Evolutionary conservation across 2,888 invertebrate species (phyloP).

Genomic region (Archips xylosteana): DNA sequence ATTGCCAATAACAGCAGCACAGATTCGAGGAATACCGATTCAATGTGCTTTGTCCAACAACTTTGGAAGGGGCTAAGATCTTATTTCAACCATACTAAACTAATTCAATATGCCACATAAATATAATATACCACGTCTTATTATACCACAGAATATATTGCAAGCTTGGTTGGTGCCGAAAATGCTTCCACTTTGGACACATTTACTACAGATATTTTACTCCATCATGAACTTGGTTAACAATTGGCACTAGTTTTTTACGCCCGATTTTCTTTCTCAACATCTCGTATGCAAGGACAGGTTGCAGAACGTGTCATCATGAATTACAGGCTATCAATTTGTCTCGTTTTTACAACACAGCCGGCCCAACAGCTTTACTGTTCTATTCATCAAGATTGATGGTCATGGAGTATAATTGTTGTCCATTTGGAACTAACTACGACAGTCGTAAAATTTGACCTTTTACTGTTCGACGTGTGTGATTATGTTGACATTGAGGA

Average conservation of each 20-base stretch:
- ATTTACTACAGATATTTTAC: not conserved
- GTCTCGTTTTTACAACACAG: conserved; percentile 36
- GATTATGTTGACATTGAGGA: conserved; percentile 32
- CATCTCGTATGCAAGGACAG: conserved; percentile 18
- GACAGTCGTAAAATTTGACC: conserved; percentile 27
- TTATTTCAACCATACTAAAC: conserved; percentile 1
- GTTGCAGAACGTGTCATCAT: conserved; percentile 34
- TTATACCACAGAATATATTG: no score
- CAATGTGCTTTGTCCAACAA: not conserved
- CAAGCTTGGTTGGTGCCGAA: not conserved
- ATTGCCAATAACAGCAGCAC: conserved; percentile 28
- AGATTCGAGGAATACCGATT: conserved; percentile 14
- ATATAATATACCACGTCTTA: no score
- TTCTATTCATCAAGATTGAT: conserved; percentile 37
- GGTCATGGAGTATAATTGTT: conserved; percentile 28
- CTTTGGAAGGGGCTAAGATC: not conserved
- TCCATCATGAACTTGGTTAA: not conserved
- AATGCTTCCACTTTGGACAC: not conserved
- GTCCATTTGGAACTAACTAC: conserved; percentile 33
- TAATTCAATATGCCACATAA: no score
- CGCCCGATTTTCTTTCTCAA: conserved; percentile 13
- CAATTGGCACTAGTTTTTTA: conserved; percentile 15
- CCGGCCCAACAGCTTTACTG: conserved; percentile 14
- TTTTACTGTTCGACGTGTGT: conserved; percentile 20
- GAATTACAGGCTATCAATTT: conserved; percentile 30